Percentiles rank a stretch among this genome's conserved stretches.
phyloP scores from a whole-genome alignment of 1,140 invertebrate species.

The Megalonaias nervosa region DNA sequence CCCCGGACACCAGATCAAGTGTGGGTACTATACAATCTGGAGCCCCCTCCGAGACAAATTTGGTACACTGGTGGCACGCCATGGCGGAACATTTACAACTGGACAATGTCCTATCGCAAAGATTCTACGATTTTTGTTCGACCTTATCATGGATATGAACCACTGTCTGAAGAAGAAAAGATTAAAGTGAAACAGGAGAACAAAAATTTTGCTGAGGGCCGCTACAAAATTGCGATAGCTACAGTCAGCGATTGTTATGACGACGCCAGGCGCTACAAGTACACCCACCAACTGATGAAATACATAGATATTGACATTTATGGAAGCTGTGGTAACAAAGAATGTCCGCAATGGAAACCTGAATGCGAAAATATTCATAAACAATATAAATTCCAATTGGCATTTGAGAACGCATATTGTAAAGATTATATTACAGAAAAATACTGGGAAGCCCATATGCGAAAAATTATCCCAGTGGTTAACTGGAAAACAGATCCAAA shows the following conservation, averaged over 20 bases:
- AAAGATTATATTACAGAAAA: conserved; percentile 71
- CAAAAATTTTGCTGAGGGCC: conserved; percentile 24
- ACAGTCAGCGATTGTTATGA: conserved; percentile 78
- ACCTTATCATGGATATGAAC: conserved; percentile 38
- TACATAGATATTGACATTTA: conserved; percentile 77
- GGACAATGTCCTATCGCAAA: conserved; percentile 56
- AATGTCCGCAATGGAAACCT: conserved; percentile 36
- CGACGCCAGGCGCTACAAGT: conserved; percentile 73
- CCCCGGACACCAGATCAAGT: conserved; percentile 45
- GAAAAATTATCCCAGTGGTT: conserved; percentile 59
- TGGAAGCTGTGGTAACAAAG: conserved; percentile 73
- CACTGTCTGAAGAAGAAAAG: conserved; percentile 7
- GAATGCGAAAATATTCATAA: conserved; percentile 41
- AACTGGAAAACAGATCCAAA: conserved; percentile 60
- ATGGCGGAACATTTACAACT: conserved; percentile 50
- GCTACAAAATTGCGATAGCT: conserved; percentile 74
- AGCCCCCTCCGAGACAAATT: conserved; percentile 43
- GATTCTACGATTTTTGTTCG: conserved; percentile 50
- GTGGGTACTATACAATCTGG: conserved; percentile 54
- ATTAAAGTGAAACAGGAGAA: conserved; percentile 1
- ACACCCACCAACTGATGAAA: conserved; percentile 73
- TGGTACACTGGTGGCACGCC: too few relatives aligned
- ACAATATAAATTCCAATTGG: conserved; percentile 90
- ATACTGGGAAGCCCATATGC: conserved; percentile 58
- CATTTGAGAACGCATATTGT: conserved; percentile 70